Conservation (phyloP, 2,113 vertebrate genomes). For the Noctilio leporinus region DNA sequence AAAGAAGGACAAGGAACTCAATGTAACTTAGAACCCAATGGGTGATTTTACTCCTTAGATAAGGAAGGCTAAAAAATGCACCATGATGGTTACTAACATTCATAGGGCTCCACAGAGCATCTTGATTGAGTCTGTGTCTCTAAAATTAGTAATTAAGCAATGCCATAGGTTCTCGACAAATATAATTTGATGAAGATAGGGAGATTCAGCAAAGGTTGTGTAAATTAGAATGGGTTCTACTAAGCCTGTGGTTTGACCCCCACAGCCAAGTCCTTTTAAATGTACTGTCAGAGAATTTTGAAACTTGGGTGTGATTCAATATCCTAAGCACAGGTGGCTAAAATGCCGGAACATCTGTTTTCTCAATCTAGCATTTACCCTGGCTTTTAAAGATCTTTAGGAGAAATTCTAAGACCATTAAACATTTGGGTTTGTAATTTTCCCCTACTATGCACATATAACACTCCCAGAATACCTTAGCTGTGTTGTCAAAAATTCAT, state of each 20-base stretch:
- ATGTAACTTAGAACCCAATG: background rate
- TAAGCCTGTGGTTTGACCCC: background rate
- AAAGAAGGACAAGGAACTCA: background rate
- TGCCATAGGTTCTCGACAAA: background rate
- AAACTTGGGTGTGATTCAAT: background rate
- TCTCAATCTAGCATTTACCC: background rate
- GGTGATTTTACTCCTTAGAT: background rate
- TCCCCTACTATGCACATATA: background rate
- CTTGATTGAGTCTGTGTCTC: background rate
- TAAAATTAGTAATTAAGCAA: background rate
- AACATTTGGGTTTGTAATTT: background rate
- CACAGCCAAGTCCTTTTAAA: background rate
- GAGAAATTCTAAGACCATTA: slow-evolving; percentile 3
- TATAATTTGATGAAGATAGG: background rate
- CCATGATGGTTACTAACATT: background rate
- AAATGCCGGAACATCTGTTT: slow-evolving; percentile 36
- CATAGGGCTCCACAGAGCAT: background rate
- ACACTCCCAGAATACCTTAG: background rate
- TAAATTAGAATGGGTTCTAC: background rate
- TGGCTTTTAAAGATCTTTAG: background rate
- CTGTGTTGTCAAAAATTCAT: background rate
- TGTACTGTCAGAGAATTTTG: background rate
- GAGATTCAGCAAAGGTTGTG: background rate
- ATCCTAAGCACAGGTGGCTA: background rate
- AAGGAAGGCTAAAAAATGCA: background rate